Base-by-base conservation (phyloP, 2,888 invertebrate species). In the Helicoverpa assulta region DNA sequence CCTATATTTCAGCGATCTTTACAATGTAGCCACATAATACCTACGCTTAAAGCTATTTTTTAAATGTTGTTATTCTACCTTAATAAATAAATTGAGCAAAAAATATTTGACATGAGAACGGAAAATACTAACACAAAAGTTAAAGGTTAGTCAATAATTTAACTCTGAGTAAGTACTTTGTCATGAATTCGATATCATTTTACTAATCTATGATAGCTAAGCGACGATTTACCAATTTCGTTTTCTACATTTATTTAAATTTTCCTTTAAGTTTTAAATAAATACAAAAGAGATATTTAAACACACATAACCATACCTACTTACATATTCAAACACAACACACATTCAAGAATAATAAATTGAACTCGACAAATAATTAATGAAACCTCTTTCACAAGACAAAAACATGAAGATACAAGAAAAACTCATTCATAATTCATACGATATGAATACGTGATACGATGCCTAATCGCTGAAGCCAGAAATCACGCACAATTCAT, bases 401-500 rank as follows among this genome's bases (percentile, higher is more conserved):
- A 18, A 55, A 67, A 55, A 66, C 26, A 53, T 6, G 29, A 51
- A 51, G 51, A 37, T 26, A 51, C 40, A 79, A 74, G 74, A 76
- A 84, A 78, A 74, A 72, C 70, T 74, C 60, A 79, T 81, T 78
- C 64, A 76, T 75, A 76, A 84, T 83, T 78, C 70, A 85, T 73
- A 59, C 51, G 59, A 76, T 63, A 78, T 78, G 81, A 86, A 83
- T 80, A 79, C 64, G 71, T 59, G 68, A 73, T 67, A 75, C 61
- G 71, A 60, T 58, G 68, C 73, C 80, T 86, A 85, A 86, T 88
- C 80, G 80, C 58, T 37, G 70, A 60, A 66, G 70, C 73, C 82
- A 84, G 84, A 87, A 90, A 89, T 90, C 86, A 90, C 81, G 82
- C 84, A 84, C 82, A 83, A 88, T 89, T 90, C 88, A 88, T 84